phyloP scores from a whole-genome alignment of 2,113 vertebrate genomes.

The Petroica traversi region DNA sequence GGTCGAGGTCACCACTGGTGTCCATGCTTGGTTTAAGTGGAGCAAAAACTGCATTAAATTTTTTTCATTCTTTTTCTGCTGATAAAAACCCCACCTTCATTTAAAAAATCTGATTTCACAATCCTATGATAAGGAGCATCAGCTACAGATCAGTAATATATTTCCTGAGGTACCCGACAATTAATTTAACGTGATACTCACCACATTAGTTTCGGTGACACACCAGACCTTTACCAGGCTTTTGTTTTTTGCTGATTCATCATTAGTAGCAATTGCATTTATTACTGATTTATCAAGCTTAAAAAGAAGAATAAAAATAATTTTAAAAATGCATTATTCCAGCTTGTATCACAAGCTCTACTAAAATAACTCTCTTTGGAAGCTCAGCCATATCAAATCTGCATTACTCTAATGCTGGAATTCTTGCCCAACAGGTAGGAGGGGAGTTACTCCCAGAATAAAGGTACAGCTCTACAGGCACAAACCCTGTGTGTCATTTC shows the following conservation, averaged over 20 bases:
- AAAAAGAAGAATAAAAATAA: neutral
- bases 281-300: conserved; percentile 93
- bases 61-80: neutral
- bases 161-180: neutral
- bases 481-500: neutral
- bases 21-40: neutral
- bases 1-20: neutral
- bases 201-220: conserved; percentile 73
- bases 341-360: neutral
- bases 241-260: conserved; percentile 83
- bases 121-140: neutral
- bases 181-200: conserved; percentile 64
- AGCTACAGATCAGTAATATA: neutral
- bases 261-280: conserved; percentile 81
- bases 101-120: neutral
- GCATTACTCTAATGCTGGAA: neutral
- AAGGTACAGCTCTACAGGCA: rapidly evolving
- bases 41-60: neutral
- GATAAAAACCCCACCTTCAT: neutral
- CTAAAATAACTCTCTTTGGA: neutral
- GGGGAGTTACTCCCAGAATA: neutral
- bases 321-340: neutral
- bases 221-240: conserved; percentile 92
- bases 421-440: neutral
- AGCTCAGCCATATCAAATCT: neutral